Evolutionary conservation across 1,140 invertebrate genomes (phyloP).

Genomic region (Phthorimaea operculella): DNA sequence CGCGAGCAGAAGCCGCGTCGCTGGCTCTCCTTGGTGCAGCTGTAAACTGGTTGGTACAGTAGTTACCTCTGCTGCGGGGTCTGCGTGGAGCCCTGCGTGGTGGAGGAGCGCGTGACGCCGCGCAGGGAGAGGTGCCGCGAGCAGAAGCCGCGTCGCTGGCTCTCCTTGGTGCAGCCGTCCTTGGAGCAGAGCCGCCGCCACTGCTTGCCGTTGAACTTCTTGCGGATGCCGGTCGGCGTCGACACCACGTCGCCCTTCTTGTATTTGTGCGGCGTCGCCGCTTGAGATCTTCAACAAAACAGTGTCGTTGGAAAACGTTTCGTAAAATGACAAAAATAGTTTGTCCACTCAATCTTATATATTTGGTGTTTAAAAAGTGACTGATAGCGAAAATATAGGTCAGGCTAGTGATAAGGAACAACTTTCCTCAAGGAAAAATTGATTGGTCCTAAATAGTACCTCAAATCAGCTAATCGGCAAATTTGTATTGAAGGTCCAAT

Average conservation of each 20-base stretch:
- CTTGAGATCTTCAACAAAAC: slow-evolving; percentile 77
- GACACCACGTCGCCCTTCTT: slow-evolving; percentile 99
- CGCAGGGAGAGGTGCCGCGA: slow-evolving; percentile 94
- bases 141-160: slow-evolving; percentile 95
- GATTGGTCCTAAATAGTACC: no score
- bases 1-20: slow-evolving; percentile 95
- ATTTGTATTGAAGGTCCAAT: no score
- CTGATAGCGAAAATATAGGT: no score
- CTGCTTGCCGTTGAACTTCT: slow-evolving; percentile 99
- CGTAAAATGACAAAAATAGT: no score
- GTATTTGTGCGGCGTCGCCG: slow-evolving; percentile 94
- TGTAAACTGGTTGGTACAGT: slow-evolving; percentile 65
- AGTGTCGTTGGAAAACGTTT: no score
- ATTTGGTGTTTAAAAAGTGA: no score
- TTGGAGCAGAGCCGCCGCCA: slow-evolving; percentile 96
- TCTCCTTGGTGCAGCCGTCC: slow-evolving; percentile 97
- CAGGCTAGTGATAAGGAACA: no score
- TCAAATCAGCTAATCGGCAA: no score
- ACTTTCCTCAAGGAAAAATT: no score
- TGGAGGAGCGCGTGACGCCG: slow-evolving; percentile 67
- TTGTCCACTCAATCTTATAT: no score
- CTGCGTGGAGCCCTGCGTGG: slow-evolving; percentile 53
- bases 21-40: slow-evolving; percentile 98
- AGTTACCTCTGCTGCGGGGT: slow-evolving; percentile 53
- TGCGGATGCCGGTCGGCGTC: slow-evolving; percentile 95